A percentile compares a stretch with the other conserved stretches of the same genome.
phyloP scores from a whole-genome alignment of 2,888 invertebrate species.

The Agrochola lota region DNA sequence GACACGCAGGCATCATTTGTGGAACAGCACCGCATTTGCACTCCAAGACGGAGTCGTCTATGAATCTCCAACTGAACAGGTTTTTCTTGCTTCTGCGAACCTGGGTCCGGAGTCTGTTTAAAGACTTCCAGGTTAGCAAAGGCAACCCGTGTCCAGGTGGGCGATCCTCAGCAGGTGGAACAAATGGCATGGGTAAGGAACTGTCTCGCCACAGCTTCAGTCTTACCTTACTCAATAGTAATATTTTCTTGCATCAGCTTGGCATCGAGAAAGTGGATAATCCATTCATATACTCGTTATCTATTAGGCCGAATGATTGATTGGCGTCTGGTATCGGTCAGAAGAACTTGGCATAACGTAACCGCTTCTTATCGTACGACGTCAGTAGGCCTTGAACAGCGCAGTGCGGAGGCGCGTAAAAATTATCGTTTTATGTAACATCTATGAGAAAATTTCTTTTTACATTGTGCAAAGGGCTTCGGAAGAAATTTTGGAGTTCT shows the following conservation, averaged over 20 bases:
- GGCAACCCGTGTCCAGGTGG: no score
- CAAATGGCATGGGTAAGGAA: no score
- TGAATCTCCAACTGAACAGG: no score
- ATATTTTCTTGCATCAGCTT: conserved; percentile 36
- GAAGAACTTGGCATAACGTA: conserved; percentile 54
- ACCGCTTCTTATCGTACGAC: conserved; percentile 54
- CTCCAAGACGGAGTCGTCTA: no score
- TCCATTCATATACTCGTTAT: conserved; percentile 25
- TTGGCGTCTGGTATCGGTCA: conserved; percentile 52
- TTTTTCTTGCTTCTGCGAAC: no score
- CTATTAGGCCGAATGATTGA: conserved; percentile 34
- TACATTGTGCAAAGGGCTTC: background rate
- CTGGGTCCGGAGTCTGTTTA: no score
- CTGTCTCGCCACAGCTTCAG: no score
- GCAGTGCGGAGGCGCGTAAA: conserved; percentile 24
- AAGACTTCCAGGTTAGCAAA: no score
- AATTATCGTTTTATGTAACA: conserved; percentile 39
- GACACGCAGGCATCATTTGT: no score
- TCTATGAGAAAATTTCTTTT: conserved; percentile 3
- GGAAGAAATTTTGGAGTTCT: background rate
- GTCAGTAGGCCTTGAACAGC: conserved; percentile 56
- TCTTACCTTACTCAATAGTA: background rate
- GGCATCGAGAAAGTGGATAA: background rate
- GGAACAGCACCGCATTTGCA: no score
- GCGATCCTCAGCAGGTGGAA: no score